phyloP scores from a whole-genome alignment of 2,888 invertebrate genomes.

The Troides oblongomaculatus region DNA sequence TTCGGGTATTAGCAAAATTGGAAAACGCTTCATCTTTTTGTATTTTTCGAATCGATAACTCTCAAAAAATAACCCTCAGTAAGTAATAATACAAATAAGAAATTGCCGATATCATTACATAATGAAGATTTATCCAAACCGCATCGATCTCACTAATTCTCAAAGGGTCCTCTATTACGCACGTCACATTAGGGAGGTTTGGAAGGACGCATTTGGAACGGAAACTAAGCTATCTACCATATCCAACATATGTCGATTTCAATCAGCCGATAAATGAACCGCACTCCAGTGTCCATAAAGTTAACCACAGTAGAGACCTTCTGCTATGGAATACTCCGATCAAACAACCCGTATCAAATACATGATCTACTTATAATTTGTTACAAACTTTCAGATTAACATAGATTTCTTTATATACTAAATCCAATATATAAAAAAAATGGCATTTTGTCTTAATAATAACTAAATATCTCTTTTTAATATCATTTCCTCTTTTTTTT shows the following conservation, averaged over 20 bases:
- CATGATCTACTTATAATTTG: conserved; percentile 32
- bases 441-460: too few relatives aligned
- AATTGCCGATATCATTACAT: conserved; percentile 30
- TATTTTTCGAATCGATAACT: too few relatives aligned
- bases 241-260: conserved; percentile 63
- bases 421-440: too few relatives aligned
- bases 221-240: conserved; percentile 54
- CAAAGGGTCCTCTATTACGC: conserved; percentile 55
- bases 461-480: too few relatives aligned
- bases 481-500: too few relatives aligned
- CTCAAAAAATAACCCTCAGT: too few relatives aligned
- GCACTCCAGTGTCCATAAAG: conserved; percentile 36
- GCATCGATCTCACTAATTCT: conserved; percentile 54
- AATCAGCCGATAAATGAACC: conserved; percentile 56
- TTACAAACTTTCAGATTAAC: neutral
- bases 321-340: conserved; percentile 31
- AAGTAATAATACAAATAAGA: conserved; percentile 5
- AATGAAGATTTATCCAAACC: conserved; percentile 48
- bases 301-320: conserved; percentile 32
- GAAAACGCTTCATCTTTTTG: neutral
- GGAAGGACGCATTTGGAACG: conserved; percentile 49
- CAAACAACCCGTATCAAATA: conserved; percentile 29
- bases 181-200: conserved; percentile 54
- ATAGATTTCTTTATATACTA: too few relatives aligned
- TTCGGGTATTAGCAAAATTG: neutral